Conservation (phyloP, 2,113 vertebrate genomes). For the Neogale vison region DNA sequence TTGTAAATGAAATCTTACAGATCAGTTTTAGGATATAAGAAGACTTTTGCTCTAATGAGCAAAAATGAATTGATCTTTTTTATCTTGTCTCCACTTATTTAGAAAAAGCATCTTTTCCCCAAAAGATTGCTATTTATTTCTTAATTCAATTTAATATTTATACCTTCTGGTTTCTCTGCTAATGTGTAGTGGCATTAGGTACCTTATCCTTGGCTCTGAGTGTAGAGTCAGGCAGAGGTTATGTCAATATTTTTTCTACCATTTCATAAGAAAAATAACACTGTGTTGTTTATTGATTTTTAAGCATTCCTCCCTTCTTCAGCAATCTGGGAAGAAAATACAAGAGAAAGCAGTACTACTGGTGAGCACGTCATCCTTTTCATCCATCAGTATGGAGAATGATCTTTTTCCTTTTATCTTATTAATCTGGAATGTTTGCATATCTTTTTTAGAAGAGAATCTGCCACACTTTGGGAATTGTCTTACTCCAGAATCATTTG, state of each 20-base stretch:
- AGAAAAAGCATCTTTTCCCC: neutral
- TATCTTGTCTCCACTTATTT: neutral
- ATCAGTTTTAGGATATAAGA: neutral
- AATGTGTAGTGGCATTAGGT: neutral
- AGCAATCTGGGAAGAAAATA: neutral
- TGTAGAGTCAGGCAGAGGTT: neutral
- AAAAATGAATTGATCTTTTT: conserved; percentile 1
- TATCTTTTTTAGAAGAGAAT: neutral
- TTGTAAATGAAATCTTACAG: conserved; percentile 15
- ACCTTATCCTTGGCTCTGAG: neutral
- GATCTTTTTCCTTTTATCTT: neutral
- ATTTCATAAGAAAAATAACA: neutral
- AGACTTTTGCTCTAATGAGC: neutral
- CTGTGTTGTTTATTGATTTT: conserved; percentile 19
- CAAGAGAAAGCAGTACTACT: neutral
- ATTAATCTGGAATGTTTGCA: neutral
- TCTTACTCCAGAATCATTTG: neutral
- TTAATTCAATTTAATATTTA: conserved; percentile 30
- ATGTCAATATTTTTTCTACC: neutral
- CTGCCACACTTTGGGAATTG: neutral
- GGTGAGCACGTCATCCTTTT: neutral
- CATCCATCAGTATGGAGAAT: neutral
- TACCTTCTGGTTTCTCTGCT: neutral
- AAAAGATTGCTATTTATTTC: conserved; percentile 19
- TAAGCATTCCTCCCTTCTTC: neutral